Conservation (phyloP, 2,113 vertebrate genomes). For the Lagenorhynchus albirostris region DNA sequence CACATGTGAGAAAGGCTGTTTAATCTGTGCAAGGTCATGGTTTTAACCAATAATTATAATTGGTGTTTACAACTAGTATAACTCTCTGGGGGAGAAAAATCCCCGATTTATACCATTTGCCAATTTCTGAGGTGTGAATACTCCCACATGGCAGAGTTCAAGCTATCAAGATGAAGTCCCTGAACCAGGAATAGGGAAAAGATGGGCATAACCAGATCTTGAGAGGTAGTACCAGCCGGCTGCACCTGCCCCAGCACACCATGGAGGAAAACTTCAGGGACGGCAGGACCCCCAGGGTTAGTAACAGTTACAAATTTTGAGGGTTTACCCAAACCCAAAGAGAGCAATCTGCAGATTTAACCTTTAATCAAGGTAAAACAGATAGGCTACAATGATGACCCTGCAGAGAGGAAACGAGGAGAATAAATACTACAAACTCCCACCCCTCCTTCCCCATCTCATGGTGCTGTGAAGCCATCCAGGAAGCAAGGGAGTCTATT, state of each 20-base stretch:
- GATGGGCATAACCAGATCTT: background rate
- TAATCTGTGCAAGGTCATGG: background rate
- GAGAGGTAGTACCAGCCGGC: background rate
- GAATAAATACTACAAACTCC: background rate
- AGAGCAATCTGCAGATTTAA: background rate
- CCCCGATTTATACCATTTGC: background rate
- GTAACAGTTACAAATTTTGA: background rate
- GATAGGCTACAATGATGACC: fast-evolving
- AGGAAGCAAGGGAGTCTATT: background rate
- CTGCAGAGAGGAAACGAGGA: background rate
- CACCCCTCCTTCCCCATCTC: background rate
- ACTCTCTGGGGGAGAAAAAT: background rate
- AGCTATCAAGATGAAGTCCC: background rate
- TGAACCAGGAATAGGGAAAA: background rate
- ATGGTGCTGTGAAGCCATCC: background rate
- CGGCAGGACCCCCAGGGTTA: background rate
- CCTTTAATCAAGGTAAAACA: background rate
- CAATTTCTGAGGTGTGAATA: background rate
- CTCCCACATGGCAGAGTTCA: background rate
- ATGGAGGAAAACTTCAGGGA: background rate
- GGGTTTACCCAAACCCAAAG: background rate
- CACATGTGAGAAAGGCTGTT: background rate
- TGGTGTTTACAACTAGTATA: background rate
- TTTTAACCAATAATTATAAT: background rate
- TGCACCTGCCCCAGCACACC: background rate